Conservation (phyloP, 2,113 vertebrate genomes). For the Ciconia boyciana region DNA sequence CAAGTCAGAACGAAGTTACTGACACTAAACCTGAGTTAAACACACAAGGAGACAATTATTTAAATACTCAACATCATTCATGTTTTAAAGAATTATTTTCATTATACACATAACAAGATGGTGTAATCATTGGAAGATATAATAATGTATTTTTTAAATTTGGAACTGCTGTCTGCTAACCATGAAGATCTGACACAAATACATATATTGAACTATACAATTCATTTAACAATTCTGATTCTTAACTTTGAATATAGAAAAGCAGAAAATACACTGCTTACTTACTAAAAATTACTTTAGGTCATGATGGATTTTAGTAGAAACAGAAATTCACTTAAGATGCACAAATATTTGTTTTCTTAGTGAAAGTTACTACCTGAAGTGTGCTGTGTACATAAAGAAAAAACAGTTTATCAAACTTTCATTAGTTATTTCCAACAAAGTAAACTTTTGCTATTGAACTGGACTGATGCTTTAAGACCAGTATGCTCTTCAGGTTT, state of each 20-base stretch:
- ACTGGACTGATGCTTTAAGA: neutral
- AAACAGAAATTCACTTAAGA: neutral
- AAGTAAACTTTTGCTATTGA: neutral
- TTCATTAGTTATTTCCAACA: neutral
- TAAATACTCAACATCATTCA: neutral
- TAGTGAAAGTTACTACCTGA: neutral
- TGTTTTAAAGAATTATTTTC: neutral
- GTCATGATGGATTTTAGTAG: neutral
- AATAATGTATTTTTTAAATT: neutral
- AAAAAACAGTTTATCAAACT: neutral
- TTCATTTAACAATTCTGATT: neutral
- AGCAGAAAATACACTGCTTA: neutral
- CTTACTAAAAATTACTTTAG: neutral
- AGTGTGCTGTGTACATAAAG: neutral
- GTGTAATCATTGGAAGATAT: neutral
- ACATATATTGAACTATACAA: neutral
- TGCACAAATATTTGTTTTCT: neutral
- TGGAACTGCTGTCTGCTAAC: neutral
- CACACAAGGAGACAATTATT: neutral
- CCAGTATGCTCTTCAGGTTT: neutral
- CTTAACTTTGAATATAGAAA: neutral
- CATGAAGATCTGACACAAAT: neutral
- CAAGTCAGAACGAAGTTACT: neutral
- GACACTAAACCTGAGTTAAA: neutral
- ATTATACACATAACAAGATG: neutral